phyloP scores from a whole-genome alignment of 2,797 vertebrate genomes.

The Nyctibius grandis region DNA sequence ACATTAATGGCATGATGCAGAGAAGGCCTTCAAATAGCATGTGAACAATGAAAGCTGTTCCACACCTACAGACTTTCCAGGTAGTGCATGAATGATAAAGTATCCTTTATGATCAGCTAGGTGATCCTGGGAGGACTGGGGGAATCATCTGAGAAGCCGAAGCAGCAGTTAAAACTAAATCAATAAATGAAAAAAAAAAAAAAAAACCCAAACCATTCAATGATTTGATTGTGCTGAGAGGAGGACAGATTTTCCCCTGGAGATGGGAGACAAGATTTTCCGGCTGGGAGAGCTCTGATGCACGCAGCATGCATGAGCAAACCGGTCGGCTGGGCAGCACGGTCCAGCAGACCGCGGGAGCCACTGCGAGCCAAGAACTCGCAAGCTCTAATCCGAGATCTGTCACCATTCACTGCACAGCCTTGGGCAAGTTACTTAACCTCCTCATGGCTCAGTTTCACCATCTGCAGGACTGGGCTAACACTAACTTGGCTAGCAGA shows the following conservation, averaged over 20 bases:
- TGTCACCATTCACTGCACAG: slow-evolving; percentile 45
- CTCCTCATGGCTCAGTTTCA: slow-evolving; percentile 35
- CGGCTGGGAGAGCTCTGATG: not conserved
- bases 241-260: not conserved
- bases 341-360: not conserved
- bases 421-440: slow-evolving; percentile 43
- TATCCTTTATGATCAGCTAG: not conserved
- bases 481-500: not conserved
- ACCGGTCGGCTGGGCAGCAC: not conserved
- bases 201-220: not conserved
- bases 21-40: not conserved
- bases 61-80: not conserved
- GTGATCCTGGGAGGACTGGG: not conserved
- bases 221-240: not conserved
- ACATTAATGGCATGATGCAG: not conserved
- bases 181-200: not conserved
- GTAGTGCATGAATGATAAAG: not conserved
- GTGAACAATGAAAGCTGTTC: not conserved
- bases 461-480: slow-evolving; percentile 54
- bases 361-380: not conserved
- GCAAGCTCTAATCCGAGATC: not conserved
- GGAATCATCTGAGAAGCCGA: not conserved
- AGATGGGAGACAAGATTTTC: slow-evolving; percentile 15
- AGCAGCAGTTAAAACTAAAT: not conserved
- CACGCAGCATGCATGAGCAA: not conserved